Percentiles rank a stretch among this genome's conserved stretches.
These are phyloP conservation scores for Perca flavescens DNA, from an alignment of 2,113 vertebrate species.

Conservation along the genomic window DNA sequence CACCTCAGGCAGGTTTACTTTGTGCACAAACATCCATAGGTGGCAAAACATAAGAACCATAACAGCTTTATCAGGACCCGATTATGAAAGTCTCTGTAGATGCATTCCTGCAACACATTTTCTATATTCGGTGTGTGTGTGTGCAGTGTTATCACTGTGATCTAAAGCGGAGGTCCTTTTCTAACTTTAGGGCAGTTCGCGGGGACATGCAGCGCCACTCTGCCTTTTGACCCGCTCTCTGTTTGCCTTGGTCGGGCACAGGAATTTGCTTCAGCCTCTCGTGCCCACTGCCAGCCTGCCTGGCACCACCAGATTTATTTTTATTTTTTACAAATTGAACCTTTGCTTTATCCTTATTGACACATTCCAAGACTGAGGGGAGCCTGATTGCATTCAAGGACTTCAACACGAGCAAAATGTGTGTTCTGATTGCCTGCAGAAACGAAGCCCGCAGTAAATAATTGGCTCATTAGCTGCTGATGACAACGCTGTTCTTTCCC, in stretches of 20 bases:
- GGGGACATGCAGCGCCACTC: conserved; percentile 60
- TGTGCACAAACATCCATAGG: conserved; percentile 32
- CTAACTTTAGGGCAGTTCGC: conserved; percentile 78
- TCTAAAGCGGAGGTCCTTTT: conserved; percentile 69
- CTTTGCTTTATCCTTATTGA: conserved; percentile 78
- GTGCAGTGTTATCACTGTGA: conserved; percentile 74
- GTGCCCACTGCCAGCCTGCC: conserved; percentile 79
- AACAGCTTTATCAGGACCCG: conserved; percentile 27
- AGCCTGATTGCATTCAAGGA: conserved; percentile 68
- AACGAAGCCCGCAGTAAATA: not conserved
- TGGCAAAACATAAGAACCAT: conserved; percentile 25
- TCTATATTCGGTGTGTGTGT: conserved; percentile 61
- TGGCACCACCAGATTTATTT: conserved; percentile 83
- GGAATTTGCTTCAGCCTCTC: conserved; percentile 76
- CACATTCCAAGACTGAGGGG: conserved; percentile 77
- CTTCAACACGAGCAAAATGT: conserved; percentile 43
- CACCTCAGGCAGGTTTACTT: conserved; percentile 32
- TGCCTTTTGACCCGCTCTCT: conserved; percentile 82
- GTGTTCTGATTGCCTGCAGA: conserved; percentile 38
- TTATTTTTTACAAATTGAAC: conserved; percentile 80
- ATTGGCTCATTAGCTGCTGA: not conserved
- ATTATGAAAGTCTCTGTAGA: conserved; percentile 56
- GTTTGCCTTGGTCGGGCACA: conserved; percentile 82
- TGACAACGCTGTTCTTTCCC: not conserved
- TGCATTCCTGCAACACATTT: conserved; percentile 32